Percentiles rank a stretch among this genome's conserved stretches.
These are phyloP conservation scores for Petrocephalus sullivani DNA, from an alignment of 2,797 vertebrate genomes.

Conservation along the genomic window DNA sequence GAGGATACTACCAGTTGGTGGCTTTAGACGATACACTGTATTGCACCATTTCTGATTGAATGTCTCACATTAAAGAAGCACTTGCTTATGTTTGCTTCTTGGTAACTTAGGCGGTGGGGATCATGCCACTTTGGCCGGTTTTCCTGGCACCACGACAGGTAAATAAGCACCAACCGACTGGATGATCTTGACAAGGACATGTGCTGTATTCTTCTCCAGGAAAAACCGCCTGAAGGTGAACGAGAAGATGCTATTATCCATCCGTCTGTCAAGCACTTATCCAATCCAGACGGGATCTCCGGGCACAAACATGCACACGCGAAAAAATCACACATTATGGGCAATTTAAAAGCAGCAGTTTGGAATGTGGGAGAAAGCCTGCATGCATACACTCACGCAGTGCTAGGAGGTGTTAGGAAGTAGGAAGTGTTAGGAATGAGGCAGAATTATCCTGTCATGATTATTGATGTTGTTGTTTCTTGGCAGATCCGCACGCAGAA, in stretches of 20 bases:
- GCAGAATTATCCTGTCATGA: neutral
- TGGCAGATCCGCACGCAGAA: conserved; percentile 26
- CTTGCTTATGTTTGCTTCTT: neutral
- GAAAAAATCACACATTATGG: neutral
- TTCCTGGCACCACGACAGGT: conserved; percentile 36
- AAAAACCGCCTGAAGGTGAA: neutral
- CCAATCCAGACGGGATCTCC: neutral
- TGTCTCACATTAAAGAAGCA: neutral
- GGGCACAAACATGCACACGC: neutral
- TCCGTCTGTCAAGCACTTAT: neutral
- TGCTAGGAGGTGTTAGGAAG: neutral
- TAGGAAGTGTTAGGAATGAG: neutral
- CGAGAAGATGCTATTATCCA: neutral
- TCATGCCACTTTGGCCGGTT: conserved; percentile 16
- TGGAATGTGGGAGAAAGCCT: neutral
- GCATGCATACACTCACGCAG: neutral
- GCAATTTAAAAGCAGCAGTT: neutral
- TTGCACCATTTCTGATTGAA: neutral
- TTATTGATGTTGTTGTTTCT: neutral
- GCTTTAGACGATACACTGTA: neutral
- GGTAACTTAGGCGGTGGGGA: conserved; percentile 30
- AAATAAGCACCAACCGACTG: neutral
- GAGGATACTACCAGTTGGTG: neutral
- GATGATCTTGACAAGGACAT: neutral
- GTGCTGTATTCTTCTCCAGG: neutral